Conservation (phyloP, 2,797 vertebrate genomes). For the Leptodactylus fallax region DNA sequence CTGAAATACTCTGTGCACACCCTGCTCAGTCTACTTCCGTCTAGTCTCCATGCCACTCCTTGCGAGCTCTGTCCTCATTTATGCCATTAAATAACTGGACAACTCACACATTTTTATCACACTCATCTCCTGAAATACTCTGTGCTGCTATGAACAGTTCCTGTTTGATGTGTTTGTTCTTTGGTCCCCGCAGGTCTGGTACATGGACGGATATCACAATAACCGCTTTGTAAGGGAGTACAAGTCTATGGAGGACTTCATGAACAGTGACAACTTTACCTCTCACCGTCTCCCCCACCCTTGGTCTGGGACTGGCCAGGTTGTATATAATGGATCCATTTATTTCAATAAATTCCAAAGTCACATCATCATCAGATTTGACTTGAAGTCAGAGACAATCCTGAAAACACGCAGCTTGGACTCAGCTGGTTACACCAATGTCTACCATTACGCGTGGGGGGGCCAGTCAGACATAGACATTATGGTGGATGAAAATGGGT, state of each 20-base stretch:
- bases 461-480: constrained; percentile 98
- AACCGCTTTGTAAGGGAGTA: constrained; percentile 97
- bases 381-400: constrained; percentile 91
- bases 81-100: neutral
- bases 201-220: constrained; percentile 99
- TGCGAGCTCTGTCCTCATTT: no score
- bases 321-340: constrained; percentile 97
- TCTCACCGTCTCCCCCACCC: constrained; percentile 97
- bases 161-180: neutral
- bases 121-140: neutral
- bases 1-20: neutral
- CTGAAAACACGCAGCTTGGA: constrained; percentile 94
- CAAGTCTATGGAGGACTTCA: constrained; percentile 93
- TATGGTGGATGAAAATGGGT: constrained; percentile 94
- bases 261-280: constrained; percentile 95
- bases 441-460: constrained; percentile 97
- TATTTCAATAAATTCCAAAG: constrained; percentile 99
- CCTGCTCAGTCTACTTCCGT: neutral
- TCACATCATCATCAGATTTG: constrained; percentile 95
- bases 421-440: constrained; percentile 94
- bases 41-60: neutral
- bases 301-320: constrained; percentile 96
- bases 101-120: neutral
- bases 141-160: neutral
- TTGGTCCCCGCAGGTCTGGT: constrained; percentile 87